These are phyloP conservation scores for Heliconius congener DNA, from an alignment of 1,140 invertebrate species.

Conservation along the genomic window DNA sequence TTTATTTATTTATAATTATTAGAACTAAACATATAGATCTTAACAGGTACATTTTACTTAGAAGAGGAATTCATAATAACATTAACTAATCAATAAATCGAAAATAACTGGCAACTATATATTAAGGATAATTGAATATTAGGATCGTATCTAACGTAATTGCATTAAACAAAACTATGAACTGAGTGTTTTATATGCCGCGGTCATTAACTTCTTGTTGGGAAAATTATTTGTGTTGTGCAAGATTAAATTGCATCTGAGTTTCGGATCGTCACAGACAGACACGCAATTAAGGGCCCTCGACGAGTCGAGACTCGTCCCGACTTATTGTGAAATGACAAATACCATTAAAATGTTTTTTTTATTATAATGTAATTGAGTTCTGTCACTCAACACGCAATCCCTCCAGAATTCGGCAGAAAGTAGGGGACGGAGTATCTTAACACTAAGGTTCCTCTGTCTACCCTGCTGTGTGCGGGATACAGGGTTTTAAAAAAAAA, in stretches of 20 bases:
- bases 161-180: slow-evolving; percentile 22
- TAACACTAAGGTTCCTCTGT: no score
- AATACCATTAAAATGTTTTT: slow-evolving; percentile 7
- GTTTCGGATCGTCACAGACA: slow-evolving; percentile 39
- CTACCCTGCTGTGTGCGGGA: no score
- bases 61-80: not conserved
- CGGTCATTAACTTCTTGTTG: slow-evolving; percentile 34
- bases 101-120: not conserved
- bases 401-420: no score
- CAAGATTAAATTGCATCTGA: slow-evolving; percentile 50
- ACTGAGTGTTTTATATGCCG: slow-evolving; percentile 30
- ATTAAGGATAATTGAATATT: slow-evolving; percentile 15
- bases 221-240: slow-evolving; percentile 33
- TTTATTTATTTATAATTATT: no score
- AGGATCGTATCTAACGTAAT: slow-evolving; percentile 24
- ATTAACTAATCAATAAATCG: not conserved
- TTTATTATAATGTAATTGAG: not conserved
- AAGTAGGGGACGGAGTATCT: no score
- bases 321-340: slow-evolving; percentile 38
- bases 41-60: not conserved
- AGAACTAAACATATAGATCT: no score
- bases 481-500: no score
- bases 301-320: slow-evolving; percentile 37
- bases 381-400: no score
- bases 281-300: slow-evolving; percentile 47